phyloP scores from a whole-genome alignment of 2,113 vertebrate species.

The Cacatua alba region DNA sequence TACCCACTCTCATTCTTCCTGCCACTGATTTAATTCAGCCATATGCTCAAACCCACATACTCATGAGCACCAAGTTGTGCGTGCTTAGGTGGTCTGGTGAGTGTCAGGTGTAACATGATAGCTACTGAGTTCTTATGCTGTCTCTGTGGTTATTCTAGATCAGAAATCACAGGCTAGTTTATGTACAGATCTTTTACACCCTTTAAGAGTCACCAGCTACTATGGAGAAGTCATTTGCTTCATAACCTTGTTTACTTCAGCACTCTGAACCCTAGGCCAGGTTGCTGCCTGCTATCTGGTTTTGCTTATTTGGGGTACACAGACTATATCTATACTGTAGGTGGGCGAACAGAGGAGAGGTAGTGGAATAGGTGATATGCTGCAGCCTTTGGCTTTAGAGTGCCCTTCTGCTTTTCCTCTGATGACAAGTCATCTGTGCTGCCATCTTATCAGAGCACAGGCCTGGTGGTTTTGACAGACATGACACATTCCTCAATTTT shows the following conservation, averaged over 20 bases:
- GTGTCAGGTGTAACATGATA: not conserved
- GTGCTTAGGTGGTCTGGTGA: not conserved
- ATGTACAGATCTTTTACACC: not conserved
- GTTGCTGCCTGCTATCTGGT: not conserved
- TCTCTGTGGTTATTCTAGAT: not conserved
- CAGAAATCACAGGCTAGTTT: not conserved
- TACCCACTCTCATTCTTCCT: not conserved
- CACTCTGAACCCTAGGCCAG: not conserved
- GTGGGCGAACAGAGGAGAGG: not conserved
- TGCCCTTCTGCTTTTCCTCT: not conserved
- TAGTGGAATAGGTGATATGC: not conserved
- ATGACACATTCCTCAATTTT: not conserved
- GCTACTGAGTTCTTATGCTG: not conserved
- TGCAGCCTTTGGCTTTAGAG: not conserved
- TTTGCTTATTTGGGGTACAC: not conserved
- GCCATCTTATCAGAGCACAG: fast-evolving
- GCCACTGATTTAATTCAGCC: not conserved
- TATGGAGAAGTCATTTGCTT: not conserved
- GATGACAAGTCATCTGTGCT: not conserved
- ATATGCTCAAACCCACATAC: not conserved
- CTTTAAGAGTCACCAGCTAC: not conserved
- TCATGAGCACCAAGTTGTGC: not conserved
- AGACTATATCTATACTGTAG: not conserved
- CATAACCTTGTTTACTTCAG: not conserved
- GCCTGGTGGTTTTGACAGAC: not conserved